Percentiles rank a stretch among this genome's conserved stretches.
Conservation (phyloP, 2,113 vertebrate species). For the Ursus arctos region DNA sequence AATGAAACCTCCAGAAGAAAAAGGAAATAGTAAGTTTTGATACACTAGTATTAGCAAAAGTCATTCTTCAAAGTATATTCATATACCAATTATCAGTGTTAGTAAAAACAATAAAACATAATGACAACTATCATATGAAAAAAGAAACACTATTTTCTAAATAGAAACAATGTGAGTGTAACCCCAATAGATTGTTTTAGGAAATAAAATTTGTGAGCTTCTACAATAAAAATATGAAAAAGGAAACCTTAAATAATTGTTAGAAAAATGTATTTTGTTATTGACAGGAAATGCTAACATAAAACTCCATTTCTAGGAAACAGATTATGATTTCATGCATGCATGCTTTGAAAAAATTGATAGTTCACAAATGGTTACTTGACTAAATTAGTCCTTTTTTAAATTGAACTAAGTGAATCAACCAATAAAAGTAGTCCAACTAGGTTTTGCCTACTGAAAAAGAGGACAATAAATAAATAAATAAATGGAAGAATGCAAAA, state of each 20-base stretch:
- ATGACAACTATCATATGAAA: background rate
- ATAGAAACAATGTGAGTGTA: background rate
- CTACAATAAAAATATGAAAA: slow-evolving; percentile 48
- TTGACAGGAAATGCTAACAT: background rate
- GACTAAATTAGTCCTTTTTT: slow-evolving; percentile 7
- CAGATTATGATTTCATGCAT: background rate
- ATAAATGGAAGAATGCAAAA: background rate
- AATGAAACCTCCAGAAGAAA: background rate
- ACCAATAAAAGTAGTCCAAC: background rate
- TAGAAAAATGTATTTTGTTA: background rate
- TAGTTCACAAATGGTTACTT: background rate
- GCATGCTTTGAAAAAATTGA: background rate
- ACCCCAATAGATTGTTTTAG: background rate
- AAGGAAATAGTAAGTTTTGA: slow-evolving; percentile 5
- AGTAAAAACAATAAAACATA: slow-evolving; percentile 24
- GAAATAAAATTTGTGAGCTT: slow-evolving; percentile 27
- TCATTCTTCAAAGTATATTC: slow-evolving; percentile 21
- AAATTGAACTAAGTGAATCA: background rate
- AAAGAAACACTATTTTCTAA: background rate
- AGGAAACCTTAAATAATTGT: slow-evolving; percentile 11
- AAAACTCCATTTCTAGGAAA: background rate
- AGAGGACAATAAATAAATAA: background rate
- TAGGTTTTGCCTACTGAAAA: background rate
- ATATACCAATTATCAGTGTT: background rate
- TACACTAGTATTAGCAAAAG: slow-evolving; percentile 19